Evolutionary conservation across 2,888 invertebrate genomes (phyloP), one percentile per base, ranked within the genome.

Genomic region (Heteropelma amictum): DNA sequence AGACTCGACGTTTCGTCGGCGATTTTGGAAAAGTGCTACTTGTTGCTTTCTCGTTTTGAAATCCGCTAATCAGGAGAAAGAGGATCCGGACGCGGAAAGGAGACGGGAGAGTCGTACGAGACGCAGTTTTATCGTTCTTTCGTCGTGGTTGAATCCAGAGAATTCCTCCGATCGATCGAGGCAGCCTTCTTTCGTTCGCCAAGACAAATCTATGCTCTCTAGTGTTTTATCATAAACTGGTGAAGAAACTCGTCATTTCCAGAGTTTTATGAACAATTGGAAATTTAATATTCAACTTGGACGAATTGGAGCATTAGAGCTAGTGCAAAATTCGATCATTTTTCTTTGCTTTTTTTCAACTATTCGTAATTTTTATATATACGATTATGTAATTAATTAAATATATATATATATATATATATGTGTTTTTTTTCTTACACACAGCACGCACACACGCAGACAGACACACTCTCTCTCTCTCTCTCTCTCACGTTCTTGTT

Each of bases 131-230:
- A 33, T 47, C 23, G 30, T 49, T 51, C 12, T 28, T 14, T 21
- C 45, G 38, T 70, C 38, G 64, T 71, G 60, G 70, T 78, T 78
- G 75, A 79, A 79, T 76, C 56, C 78, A 77, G 77, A 78, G 75
- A 54, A 53, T 53, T 64, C 63, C 49, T 67, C 40, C 51, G 23
- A 61, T 65, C 74, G 58, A 38, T 68, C 63, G 69, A 49, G 61
- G n/a, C 63, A 56, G 56, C 33, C 38, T 23, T 21, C 45, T n/a
- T n/a, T n/a, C n/a, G n/a, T n/a, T n/a, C n/a, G n/a, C n/a, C n/a
- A n/a, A n/a, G n/a, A n/a, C n/a, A n/a, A n/a, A n/a, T n/a, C n/a
- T n/a, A n/a, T n/a, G n/a, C n/a, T n/a, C n/a, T n/a, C n/a, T n/a
- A n/a, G n/a, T n/a, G n/a, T n/a, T n/a, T n/a, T n/a, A n/a, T n/a